phyloP scores from a whole-genome alignment of 2,797 vertebrate genomes.

The Scyliorhinus canicula region DNA sequence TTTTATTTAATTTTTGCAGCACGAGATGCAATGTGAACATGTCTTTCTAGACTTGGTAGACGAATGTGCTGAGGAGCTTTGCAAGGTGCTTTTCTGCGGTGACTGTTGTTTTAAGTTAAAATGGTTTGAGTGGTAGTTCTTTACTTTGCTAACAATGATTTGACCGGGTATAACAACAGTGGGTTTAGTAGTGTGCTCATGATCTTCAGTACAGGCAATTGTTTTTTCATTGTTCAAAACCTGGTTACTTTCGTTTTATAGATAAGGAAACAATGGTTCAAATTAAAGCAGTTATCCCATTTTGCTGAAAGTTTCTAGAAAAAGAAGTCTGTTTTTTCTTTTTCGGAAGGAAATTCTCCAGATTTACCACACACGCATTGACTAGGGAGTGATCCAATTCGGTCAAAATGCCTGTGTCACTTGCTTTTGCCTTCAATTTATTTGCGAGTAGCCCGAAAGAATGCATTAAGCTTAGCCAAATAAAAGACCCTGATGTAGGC shows the following conservation, averaged over 20 bases:
- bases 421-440: conserved; percentile 42
- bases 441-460: conserved; percentile 46
- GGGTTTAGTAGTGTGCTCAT: neutral
- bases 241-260: neutral
- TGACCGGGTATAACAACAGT: neutral
- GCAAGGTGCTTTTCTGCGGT: neutral
- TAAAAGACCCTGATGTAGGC: conserved; percentile 49
- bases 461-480: conserved; percentile 46
- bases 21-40: neutral
- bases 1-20: neutral
- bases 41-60: neutral
- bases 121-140: neutral
- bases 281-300: neutral
- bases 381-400: conserved; percentile 50
- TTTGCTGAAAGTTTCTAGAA: neutral
- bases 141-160: neutral
- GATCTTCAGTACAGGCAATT: neutral
- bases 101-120: neutral
- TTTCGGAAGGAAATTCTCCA: conserved; percentile 13
- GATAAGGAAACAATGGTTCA: neutral
- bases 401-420: conserved; percentile 47
- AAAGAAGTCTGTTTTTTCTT: neutral
- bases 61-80: neutral
- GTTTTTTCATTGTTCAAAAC: neutral
- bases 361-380: conserved; percentile 40